Evolutionary conservation across 2,888 invertebrate species (phyloP).

Genomic region (Dusona sp.): DNA sequence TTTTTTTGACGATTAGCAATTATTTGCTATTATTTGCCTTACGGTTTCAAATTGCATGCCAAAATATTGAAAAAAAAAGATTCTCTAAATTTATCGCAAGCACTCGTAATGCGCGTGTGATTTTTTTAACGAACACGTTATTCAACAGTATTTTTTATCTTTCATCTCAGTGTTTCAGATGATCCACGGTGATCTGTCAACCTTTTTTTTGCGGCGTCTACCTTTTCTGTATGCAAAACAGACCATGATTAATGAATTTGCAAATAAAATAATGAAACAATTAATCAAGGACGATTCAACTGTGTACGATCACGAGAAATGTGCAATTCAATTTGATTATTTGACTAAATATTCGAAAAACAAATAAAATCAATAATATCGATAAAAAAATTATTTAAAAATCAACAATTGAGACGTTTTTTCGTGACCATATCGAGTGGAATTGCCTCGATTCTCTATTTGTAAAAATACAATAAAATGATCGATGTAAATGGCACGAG

Average conservation of each 20-base stretch:
- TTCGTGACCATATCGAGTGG: background rate
- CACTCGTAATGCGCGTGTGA: conserved; percentile 52
- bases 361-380: too few relatives aligned
- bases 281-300: background rate
- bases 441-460: conserved; percentile 66
- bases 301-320: background rate
- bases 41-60: conserved; percentile 32
- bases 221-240: conserved; percentile 72
- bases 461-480: conserved; percentile 79
- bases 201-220: conserved; percentile 68
- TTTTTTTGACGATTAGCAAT: conserved; percentile 32
- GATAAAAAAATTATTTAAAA: background rate
- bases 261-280: conserved; percentile 20
- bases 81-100: conserved; percentile 51
- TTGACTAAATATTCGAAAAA: background rate
- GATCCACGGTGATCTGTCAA: conserved; percentile 70
- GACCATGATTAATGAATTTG: conserved; percentile 62
- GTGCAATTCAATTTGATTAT: background rate
- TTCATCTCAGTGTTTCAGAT: conserved; percentile 63
- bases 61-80: conserved; percentile 39
- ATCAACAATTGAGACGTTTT: background rate
- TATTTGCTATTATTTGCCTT: background rate
- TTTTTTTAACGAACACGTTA: conserved; percentile 68
- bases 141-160: conserved; percentile 52
- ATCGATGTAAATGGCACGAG: conserved; percentile 80